Evolutionary conservation across 2,797 vertebrate species (phyloP).

Genomic region (Phataginus tetradactyla): DNA sequence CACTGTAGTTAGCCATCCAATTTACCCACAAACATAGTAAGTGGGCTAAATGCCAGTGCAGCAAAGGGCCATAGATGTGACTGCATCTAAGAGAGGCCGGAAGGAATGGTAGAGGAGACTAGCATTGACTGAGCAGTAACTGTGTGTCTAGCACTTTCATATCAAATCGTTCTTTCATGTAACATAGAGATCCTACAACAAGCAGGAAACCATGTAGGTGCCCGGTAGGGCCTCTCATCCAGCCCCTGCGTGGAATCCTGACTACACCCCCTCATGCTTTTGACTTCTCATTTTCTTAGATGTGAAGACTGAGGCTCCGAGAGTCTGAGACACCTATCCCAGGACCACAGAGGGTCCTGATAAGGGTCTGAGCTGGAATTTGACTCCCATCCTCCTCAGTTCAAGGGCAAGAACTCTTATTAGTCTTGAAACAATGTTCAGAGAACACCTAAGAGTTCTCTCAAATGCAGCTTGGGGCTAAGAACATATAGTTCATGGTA

Average conservation of each 20-base stretch:
- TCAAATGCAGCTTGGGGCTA: not conserved
- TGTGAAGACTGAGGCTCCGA: not conserved
- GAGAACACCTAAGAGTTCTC: not conserved
- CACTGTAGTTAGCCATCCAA: rapidly evolving
- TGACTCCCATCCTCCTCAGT: not conserved
- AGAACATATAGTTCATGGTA: not conserved
- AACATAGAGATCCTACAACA: too few species aligned
- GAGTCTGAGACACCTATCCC: not conserved
- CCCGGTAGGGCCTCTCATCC: not conserved
- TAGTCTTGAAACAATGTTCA: not conserved
- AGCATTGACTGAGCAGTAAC: not conserved
- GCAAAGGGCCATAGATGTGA: not conserved
- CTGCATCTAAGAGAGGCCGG: not conserved
- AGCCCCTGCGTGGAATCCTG: not conserved
- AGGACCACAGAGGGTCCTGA: not conserved
- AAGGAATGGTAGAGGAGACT: not conserved
- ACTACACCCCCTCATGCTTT: not conserved
- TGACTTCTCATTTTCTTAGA: not conserved
- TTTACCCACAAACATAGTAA: not conserved
- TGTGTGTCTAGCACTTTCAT: rapidly evolving
- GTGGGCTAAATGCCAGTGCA: not conserved
- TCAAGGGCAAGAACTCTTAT: not conserved
- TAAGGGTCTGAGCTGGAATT: not conserved
- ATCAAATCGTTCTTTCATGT: not conserved
- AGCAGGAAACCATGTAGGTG: not conserved